A percentile compares a stretch with the other conserved stretches of the same genome.
Evolutionary conservation across 1,140 invertebrate species (phyloP).

Genomic region (Trichonephila clavata): DNA sequence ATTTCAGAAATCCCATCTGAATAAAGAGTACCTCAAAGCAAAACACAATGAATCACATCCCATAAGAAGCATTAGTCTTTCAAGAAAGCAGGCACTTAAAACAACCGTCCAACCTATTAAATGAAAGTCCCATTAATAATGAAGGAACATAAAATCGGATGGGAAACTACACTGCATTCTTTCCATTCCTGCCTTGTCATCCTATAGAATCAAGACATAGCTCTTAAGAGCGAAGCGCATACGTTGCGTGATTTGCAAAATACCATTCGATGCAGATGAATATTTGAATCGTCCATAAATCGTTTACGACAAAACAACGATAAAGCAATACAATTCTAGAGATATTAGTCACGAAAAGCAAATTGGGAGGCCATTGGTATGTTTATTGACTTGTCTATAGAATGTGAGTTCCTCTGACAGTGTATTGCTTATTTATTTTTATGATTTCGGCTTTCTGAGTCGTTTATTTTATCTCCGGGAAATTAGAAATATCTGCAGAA

Average conservation of each 20-base stretch:
- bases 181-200: constrained; percentile 33
- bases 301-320: constrained; percentile 75
- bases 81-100: constrained; percentile 17
- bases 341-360: constrained; percentile 69
- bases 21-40: background rate
- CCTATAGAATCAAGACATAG: constrained; percentile 62
- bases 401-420: constrained; percentile 14
- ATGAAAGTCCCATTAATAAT: constrained; percentile 56
- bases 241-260: constrained; percentile 70
- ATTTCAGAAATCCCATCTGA: constrained; percentile 38
- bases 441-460: constrained; percentile 2
- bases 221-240: constrained; percentile 37
- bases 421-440: constrained; percentile 22
- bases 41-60: constrained; percentile 59
- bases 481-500: constrained; percentile 16
- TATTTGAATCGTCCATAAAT: constrained; percentile 75
- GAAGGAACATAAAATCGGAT: constrained; percentile 64
- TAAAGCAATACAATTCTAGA: constrained; percentile 70
- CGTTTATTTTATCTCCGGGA: constrained; percentile 16
- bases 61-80: background rate
- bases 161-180: background rate
- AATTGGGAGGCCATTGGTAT: constrained; percentile 62
- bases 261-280: constrained; percentile 74
- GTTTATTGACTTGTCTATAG: constrained; percentile 63
- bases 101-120: constrained; percentile 39